These are phyloP conservation scores for Abramis brama DNA, from an alignment of 2,113 vertebrate genomes.

Conservation along the genomic window DNA sequence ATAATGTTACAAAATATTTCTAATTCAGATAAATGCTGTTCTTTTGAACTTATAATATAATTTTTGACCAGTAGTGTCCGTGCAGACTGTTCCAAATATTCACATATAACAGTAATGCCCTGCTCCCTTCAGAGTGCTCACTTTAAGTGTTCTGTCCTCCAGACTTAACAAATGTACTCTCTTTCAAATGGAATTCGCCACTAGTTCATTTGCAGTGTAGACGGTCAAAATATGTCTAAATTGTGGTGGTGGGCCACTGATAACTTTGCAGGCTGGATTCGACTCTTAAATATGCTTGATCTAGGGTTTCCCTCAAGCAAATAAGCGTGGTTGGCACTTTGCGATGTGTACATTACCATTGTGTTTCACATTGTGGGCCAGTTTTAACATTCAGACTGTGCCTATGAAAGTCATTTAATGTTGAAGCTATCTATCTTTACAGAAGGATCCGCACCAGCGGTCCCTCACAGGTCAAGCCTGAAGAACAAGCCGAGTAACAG, in stretches of 20 bases:
- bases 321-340: not conserved
- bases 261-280: not conserved
- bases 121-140: too few relatives aligned
- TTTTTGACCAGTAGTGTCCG: too few relatives aligned
- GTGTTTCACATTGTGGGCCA: slow-evolving; percentile 12
- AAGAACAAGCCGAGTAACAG: slow-evolving; percentile 16
- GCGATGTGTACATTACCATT: not conserved
- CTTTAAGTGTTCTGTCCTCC: too few relatives aligned
- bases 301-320: not conserved
- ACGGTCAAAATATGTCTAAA: not conserved
- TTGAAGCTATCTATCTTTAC: slow-evolving; percentile 52
- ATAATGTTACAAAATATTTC: too few relatives aligned
- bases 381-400: slow-evolving; percentile 33
- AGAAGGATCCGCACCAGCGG: slow-evolving; percentile 1
- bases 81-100: too few relatives aligned
- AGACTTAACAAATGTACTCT: too few relatives aligned
- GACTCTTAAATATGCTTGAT: not conserved
- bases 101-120: too few relatives aligned
- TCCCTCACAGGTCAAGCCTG: slow-evolving; percentile 40
- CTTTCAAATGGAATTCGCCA: too few relatives aligned
- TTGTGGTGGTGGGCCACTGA: not conserved
- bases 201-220: too few relatives aligned
- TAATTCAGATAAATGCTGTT: too few relatives aligned
- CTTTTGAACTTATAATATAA: too few relatives aligned
- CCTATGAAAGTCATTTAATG: slow-evolving; percentile 15